Base-by-base conservation (phyloP, 2,113 vertebrate species). In the Epinephelus lanceolatus region DNA sequence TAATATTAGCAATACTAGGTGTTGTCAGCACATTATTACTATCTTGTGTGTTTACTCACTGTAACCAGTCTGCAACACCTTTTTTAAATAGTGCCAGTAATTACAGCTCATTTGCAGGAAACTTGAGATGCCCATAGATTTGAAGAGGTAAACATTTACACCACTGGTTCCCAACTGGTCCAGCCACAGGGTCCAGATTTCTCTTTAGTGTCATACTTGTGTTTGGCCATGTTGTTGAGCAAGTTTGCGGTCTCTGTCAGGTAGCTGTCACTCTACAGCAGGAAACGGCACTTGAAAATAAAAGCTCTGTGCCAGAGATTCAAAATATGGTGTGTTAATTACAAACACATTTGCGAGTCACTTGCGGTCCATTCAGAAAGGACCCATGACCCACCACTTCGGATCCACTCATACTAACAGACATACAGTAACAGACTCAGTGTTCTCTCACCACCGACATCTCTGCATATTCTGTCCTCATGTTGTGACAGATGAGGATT, bases 401-500 rank as follows among this genome's bases (percentile, higher is more conserved):
- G 33, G 33, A 7, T 6, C 33, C 6, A 6, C 5, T 37, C 6
- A 15, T 62, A 19, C n/a, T 3, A 7, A 40, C 6, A 17, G 30
- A n/a, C 12, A 19, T 52, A 37, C 49, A 14, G 49, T 21, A 13
- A 67, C n/a, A 66, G 17, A 69, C n/a, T 51, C 19, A 1, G 9
- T 30, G 53, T 63, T 21, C 2, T 61, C 14, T 37, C 53, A 65
- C 14, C 63, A 71, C 23, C 12, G 11, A 61, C 25, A 18, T 57
- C 40, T 76, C 8, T 67, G 19, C 19, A 1, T 80, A 63, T 8
- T 57, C 13, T 83, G 5, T 23, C 8, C 27, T 45, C 14, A 15
- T 87, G 25, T 30, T 75, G 33, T 68, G 65, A 79, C 83, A 97
- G 97, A 97, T 93, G 97, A 98, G 65, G 98, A 99, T 87, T 99